Evolutionary conservation across 2,888 invertebrate genomes (phyloP).

Genomic region (Aphodius sticticus): DNA sequence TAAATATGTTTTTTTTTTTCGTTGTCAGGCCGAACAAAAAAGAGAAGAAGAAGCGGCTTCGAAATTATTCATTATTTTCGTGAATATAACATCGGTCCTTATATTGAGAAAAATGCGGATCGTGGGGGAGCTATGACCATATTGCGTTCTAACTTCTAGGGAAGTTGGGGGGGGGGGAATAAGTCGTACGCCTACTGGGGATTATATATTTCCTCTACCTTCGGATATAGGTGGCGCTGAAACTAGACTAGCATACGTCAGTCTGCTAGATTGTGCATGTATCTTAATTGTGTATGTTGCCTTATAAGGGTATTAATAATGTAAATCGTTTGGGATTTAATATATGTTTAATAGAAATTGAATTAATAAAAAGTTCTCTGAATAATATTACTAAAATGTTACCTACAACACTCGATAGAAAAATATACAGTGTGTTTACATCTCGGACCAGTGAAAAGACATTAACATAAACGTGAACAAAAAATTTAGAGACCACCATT

Average conservation of each 20-base stretch:
- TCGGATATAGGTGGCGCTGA: not conserved
- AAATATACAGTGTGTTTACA: too few relatives aligned
- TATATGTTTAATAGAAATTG: too few relatives aligned
- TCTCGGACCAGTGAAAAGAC: too few relatives aligned
- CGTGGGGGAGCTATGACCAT: not conserved
- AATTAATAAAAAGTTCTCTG: too few relatives aligned
- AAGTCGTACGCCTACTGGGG: not conserved
- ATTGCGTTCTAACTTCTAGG: not conserved
- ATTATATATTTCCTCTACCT: not conserved
- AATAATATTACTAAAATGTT: too few relatives aligned
- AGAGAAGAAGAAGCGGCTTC: not conserved
- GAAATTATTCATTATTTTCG: not conserved
- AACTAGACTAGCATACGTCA: not conserved
- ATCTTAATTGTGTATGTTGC: too few relatives aligned
- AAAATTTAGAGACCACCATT: too few relatives aligned
- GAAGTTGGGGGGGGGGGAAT: not conserved
- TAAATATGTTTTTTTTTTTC: not conserved
- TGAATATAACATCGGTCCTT: not conserved
- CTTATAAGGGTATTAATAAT: too few relatives aligned
- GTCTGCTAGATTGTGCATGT: too few relatives aligned
- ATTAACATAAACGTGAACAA: too few relatives aligned
- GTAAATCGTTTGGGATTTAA: too few relatives aligned
- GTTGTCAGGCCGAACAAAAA: not conserved
- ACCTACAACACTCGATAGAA: too few relatives aligned
- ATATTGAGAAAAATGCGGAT: not conserved